Percentiles rank a stretch among this genome's conserved stretches.
Conservation (phyloP, 2,797 vertebrate genomes). For the Chiloscyllium punctatum region DNA sequence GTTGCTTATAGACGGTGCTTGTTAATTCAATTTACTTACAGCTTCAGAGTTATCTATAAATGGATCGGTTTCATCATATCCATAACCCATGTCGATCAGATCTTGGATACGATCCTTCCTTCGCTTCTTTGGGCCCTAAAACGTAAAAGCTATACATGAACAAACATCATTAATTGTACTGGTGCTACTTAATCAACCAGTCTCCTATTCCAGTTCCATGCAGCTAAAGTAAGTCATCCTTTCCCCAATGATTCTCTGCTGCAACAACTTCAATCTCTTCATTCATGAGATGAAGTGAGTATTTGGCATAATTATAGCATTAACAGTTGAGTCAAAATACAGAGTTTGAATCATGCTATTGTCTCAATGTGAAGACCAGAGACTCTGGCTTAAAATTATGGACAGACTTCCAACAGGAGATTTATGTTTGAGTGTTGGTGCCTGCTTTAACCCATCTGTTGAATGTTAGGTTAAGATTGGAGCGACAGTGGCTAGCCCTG, state of each 20-base stretch:
- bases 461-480: no score
- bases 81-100: constrained; percentile 86
- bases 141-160: constrained; percentile 40
- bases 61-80: constrained; percentile 91
- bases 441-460: no score
- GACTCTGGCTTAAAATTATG: background rate
- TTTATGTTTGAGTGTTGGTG: background rate
- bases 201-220: background rate
- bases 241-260: background rate
- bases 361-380: background rate
- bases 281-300: background rate
- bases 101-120: constrained; percentile 83
- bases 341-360: background rate
- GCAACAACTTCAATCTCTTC: background rate
- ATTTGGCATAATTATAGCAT: background rate
- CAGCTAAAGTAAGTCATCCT: background rate
- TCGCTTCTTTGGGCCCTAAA: constrained; percentile 68
- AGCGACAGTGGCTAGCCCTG: no score
- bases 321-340: background rate
- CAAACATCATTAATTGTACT: constrained; percentile 21
- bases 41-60: constrained; percentile 98
- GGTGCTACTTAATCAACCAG: background rate
- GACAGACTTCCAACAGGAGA: background rate
- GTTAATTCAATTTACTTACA: constrained; percentile 61
- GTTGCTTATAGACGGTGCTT: background rate